Evolutionary conservation across 2,113 vertebrate genomes (phyloP), one percentile per base, ranked within the genome.

Genomic region (Strix uralensis): DNA sequence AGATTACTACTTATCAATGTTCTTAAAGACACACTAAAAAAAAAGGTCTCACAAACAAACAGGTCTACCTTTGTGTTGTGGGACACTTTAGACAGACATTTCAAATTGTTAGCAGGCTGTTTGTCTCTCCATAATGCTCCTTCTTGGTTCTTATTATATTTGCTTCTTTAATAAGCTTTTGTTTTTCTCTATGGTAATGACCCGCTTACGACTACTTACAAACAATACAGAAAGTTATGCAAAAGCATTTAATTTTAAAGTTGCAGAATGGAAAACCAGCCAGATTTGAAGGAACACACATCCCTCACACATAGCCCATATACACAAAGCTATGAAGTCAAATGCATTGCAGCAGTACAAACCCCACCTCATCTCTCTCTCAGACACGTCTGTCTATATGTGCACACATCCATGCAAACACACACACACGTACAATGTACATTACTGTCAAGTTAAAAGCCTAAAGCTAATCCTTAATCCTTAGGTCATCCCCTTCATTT

Each of bases 401-500:
- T 54, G 52, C 93, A 84, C 69, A 89, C 20, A 9, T 40, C 57
- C 84, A 57, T 87, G 81, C 81, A 92, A 91, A 89, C 81, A 81
- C 57, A 61, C 1, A 0, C 51, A 67, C 65, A 92, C 0, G 3
- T 65, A 91, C 65, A 57, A 40, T 27, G 65, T 36, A 74, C 57
- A 42, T 90, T 90, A 61, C 47, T 75, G 84, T 91, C 73, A 89
- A 95, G 73, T 91, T 87, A 75, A 85, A 92, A 92, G 70, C 36
- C 49, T 85, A 16, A 89, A 85, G 49, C 22, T 94, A 92, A 91
- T 94, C 67, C 79, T 93, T 83, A 90, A 86, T 90, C 77, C 87
- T 96, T 87, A 96, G 90, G 93, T 95, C 95, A 90, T 57, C 70
- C 89, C 65, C 66, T 91, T 87, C 27, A 69, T 87, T 92, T 96